Evolutionary conservation across 2,888 invertebrate species (phyloP).

Genomic region (Mesorhabditis spiculigera): DNA sequence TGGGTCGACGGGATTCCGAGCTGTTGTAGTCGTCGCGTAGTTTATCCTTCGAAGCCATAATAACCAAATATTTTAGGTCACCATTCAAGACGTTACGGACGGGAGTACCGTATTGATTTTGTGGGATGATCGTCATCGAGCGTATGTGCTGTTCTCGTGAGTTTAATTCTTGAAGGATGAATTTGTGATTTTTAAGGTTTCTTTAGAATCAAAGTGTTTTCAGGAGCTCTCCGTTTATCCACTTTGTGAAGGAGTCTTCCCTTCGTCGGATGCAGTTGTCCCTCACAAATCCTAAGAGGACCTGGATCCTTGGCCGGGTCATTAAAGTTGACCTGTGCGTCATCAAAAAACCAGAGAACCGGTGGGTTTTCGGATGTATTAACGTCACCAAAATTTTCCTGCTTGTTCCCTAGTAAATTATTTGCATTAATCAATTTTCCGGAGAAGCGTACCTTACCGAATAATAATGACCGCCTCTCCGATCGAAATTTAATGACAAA

Average conservation of each 20-base stretch:
- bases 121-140: conserved; percentile 46
- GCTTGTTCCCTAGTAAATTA: too few species aligned
- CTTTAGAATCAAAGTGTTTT: conserved; percentile 10
- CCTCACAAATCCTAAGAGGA: conserved; percentile 24
- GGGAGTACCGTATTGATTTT: conserved; percentile 50
- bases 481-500: background rate
- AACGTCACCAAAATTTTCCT: too few species aligned
- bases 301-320: conserved; percentile 47
- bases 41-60: background rate
- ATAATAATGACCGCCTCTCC: background rate
- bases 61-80: conserved; percentile 12
- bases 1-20: background rate
- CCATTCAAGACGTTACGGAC: conserved; percentile 41
- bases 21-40: background rate
- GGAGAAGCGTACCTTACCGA: background rate
- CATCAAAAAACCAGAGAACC: conserved; percentile 49
- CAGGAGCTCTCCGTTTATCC: conserved; percentile 36
- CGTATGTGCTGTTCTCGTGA: conserved; percentile 51
- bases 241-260: conserved; percentile 53
- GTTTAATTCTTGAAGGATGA: background rate
- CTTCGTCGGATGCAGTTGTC: conserved; percentile 40
- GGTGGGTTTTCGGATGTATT: conserved; percentile 23
- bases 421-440: too few species aligned
- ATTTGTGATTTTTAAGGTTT: background rate
- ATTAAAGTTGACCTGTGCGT: conserved; percentile 48